A percentile compares a stretch with the other conserved stretches of the same genome.
phyloP scores from a whole-genome alignment of 2,888 invertebrate species.

The Pediacus dermestoides region DNA sequence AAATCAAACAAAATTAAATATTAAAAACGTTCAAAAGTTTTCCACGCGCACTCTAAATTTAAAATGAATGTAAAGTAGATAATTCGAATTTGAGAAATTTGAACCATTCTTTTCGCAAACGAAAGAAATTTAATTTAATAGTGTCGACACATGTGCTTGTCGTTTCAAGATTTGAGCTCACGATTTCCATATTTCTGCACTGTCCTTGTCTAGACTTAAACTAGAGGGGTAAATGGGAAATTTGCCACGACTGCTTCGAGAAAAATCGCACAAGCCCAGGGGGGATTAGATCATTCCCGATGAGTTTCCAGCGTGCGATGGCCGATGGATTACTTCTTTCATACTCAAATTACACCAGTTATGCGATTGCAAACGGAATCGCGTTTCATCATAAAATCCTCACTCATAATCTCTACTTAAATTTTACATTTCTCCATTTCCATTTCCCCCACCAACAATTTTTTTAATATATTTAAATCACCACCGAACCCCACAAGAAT shows the following conservation, averaged over 20 bases:
- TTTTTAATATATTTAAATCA: too few species aligned
- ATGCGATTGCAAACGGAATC: too few species aligned
- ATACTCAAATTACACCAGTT: too few species aligned
- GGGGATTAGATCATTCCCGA: constrained; percentile 35
- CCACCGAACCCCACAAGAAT: too few species aligned
- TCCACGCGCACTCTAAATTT: constrained; percentile 50
- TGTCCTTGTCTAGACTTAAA: constrained; percentile 25
- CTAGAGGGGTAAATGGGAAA: constrained; percentile 9
- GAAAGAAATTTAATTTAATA: constrained; percentile 52
- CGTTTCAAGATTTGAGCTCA: constrained; percentile 47
- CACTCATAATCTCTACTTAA: too few species aligned
- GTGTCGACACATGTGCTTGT: constrained; percentile 50
- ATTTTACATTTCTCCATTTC: too few species aligned
- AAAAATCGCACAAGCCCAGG: constrained; percentile 24
- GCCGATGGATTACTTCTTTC: constrained; percentile 29
- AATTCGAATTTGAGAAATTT: constrained; percentile 53
- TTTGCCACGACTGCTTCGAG: constrained; percentile 4
- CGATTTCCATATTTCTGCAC: constrained; percentile 42
- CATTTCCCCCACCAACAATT: too few species aligned
- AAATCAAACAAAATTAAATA: constrained; percentile 54
- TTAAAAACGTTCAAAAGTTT: constrained; percentile 51
- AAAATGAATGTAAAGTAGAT: constrained; percentile 54
- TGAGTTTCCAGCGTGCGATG: constrained; percentile 27
- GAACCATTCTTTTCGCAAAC: constrained; percentile 48
- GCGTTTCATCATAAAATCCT: too few species aligned